Base-by-base conservation (phyloP, 2,113 vertebrate species). In the Thymallus thymallus region DNA sequence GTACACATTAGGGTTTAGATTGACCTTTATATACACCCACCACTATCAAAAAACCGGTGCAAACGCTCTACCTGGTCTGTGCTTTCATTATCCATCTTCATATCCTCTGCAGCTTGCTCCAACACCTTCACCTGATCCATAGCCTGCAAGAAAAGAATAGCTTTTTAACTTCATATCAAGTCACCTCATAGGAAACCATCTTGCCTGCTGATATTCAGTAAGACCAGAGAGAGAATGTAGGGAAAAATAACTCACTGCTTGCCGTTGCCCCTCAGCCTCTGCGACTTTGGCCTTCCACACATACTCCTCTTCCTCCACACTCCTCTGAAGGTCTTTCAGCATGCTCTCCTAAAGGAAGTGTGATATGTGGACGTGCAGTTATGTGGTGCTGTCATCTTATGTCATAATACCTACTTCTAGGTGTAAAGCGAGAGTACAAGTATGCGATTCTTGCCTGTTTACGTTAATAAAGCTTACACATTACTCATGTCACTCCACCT, bases 281-380 rank as follows among this genome's bases (percentile, higher is more conserved):
- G 74, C 76, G 3, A 95, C 82, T 73, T 92, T 94, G 65, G 88
- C 88, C 76, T 92, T 94, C 95, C 95, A 96, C 41, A 93, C 87
- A 5, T 86, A 87, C 74, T 96, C 95, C 75, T 95, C 93, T 14
- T 94, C 91, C 71, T 94, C 94, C 48, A 95, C 94, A 0, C 93
- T 94, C 87, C 91, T 93, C 88, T 96, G 95, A 24, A 96, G 88
- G 75, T 91, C 86, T 72, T 84, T 89, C 65, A 96, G 92, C 91
- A 95, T 95, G 23, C 91, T 89, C 80, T 96, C 95, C 95, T 96
- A 84, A 45, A 62, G 48, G 16, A 16, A 51, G 12, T 16, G 48
- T 4, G 16, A 51, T 51, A 51, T 51, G 46, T 51, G 12, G 48
- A 5, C 14, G 18, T 51, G 48, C 48, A 14, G 48, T 51, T 16